Conservation (phyloP, 2,888 invertebrate genomes). For the Idaea biselata region DNA sequence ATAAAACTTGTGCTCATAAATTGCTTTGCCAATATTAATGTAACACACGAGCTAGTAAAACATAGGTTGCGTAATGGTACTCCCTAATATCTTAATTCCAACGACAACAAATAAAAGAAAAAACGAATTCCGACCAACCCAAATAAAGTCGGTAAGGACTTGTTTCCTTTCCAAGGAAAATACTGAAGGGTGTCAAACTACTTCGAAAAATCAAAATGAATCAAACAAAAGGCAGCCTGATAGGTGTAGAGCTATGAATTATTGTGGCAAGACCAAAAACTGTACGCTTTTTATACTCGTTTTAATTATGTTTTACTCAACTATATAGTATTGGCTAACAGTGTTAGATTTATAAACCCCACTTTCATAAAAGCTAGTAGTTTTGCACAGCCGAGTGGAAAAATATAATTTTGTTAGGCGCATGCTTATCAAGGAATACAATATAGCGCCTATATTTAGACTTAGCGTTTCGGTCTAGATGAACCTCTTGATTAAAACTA, state of each 20-base stretch:
- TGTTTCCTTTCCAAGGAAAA: neutral
- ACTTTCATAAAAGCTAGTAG: neutral
- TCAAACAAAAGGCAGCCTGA: neutral
- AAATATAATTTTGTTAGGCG: neutral
- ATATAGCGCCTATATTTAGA: no score
- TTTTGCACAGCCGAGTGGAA: neutral
- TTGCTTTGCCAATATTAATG: slow-evolving; percentile 1
- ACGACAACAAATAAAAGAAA: no score
- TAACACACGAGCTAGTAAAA: neutral
- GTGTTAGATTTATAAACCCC: neutral
- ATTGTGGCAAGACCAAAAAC: neutral
- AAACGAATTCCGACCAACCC: neutral
- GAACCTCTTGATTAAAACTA: no score
- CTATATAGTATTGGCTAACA: neutral
- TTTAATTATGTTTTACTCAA: neutral
- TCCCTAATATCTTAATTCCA: no score
- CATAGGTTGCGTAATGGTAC: neutral
- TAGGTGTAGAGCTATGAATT: neutral
- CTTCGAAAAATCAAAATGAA: neutral
- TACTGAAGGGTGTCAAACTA: neutral
- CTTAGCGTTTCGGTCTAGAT: no score
- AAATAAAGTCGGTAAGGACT: neutral
- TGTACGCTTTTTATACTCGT: neutral
- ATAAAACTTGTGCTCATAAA: slow-evolving; percentile 10
- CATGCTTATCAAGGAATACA: neutral